Evolutionary conservation across 1,140 invertebrate species (phyloP).

Genomic region (Lanistes nyassanus): DNA sequence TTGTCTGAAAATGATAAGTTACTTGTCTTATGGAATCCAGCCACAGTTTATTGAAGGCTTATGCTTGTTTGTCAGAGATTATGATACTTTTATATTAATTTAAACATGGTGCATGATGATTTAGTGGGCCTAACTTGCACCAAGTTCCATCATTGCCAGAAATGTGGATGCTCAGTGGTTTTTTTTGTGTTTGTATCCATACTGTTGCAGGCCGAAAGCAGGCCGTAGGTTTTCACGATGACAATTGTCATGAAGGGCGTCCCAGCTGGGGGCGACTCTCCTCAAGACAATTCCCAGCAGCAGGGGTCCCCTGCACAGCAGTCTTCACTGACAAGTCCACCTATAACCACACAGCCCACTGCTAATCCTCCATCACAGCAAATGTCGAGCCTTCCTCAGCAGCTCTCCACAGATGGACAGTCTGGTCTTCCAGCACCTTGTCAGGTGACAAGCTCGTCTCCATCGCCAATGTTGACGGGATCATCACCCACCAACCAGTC

Average conservation of each 20-base stretch:
- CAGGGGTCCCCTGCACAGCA: slow-evolving; percentile 10
- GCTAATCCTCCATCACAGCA: slow-evolving; percentile 27
- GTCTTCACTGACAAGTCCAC: background rate
- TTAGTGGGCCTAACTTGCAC: background rate
- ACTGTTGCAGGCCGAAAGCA: slow-evolving; percentile 16
- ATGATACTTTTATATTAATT: background rate
- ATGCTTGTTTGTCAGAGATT: background rate
- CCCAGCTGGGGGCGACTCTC: slow-evolving; percentile 62
- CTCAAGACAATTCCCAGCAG: slow-evolving; percentile 49
- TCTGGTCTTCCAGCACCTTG: slow-evolving; percentile 7
- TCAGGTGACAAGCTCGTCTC: slow-evolving; percentile 10
- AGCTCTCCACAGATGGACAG: slow-evolving; percentile 17
- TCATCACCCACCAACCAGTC: slow-evolving; percentile 19
- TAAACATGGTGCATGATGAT: background rate
- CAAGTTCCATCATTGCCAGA: background rate
- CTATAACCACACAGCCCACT: background rate
- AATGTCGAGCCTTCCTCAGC: slow-evolving; percentile 1
- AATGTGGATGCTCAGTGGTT: background rate
- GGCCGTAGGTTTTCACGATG: slow-evolving; percentile 45
- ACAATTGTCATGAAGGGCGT: slow-evolving; percentile 64
- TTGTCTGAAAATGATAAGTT: no score
- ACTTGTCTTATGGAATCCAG: no score
- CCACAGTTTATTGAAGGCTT: no score
- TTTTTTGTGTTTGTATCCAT: background rate
- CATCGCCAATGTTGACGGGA: slow-evolving; percentile 15